These are phyloP conservation scores for Oreochromis tanganicae DNA, from an alignment of 2,113 vertebrate genomes.

Conservation along the genomic window DNA sequence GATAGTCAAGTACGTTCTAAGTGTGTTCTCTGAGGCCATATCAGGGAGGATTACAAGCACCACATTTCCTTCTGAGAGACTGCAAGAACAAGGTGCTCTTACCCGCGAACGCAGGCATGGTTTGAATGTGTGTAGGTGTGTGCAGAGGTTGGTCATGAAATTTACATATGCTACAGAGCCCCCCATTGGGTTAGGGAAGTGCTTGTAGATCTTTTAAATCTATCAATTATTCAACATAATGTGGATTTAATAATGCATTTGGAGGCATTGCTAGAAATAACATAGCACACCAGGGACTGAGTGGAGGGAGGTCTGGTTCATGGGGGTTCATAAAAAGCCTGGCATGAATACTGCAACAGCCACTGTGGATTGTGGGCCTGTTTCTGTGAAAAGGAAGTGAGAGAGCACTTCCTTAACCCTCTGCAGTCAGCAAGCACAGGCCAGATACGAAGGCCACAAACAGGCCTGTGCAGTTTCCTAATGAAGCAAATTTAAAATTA, in stretches of 20 bases:
- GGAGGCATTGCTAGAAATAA: conserved; percentile 66
- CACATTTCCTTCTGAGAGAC: conserved; percentile 28
- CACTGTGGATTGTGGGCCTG: conserved; percentile 73
- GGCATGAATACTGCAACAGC: conserved; percentile 64
- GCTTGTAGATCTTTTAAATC: conserved; percentile 70
- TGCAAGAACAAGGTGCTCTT: conserved; percentile 30
- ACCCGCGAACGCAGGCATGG: not conserved
- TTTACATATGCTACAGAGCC: conserved; percentile 57
- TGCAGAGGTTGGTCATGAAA: conserved; percentile 40
- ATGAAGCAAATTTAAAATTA: not conserved
- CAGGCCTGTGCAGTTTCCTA: not conserved
- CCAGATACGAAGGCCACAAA: not conserved
- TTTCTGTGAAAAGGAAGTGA: conserved; percentile 61
- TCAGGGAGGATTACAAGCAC: conserved; percentile 37
- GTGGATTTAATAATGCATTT: conserved; percentile 73
- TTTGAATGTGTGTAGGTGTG: not conserved
- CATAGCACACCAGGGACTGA: conserved; percentile 51
- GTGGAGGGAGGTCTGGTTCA: conserved; percentile 52
- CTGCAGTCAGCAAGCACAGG: not conserved
- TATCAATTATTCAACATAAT: conserved; percentile 71
- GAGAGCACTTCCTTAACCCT: conserved; percentile 44
- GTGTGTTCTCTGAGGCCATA: conserved; percentile 38
- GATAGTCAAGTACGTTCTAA: not conserved
- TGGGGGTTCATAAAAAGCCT: conserved; percentile 54
- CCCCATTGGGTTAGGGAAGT: conserved; percentile 45